These are phyloP conservation scores for Littorina saxatilis DNA, from an alignment of 1,140 invertebrate genomes.

Conservation along the genomic window DNA sequence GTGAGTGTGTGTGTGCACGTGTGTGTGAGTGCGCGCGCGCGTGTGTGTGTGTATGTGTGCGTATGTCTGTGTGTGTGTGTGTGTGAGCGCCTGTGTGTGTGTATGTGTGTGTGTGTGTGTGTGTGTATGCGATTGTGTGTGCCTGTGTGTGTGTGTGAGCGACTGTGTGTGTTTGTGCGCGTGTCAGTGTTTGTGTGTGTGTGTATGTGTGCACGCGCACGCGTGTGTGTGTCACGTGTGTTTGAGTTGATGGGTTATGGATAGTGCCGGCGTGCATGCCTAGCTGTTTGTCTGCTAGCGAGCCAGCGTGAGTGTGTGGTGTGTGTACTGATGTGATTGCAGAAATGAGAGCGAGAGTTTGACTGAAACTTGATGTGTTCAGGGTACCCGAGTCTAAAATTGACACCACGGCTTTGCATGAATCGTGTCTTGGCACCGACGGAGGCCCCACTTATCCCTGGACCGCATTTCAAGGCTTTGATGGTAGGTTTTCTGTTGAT, in stretches of 20 bases:
- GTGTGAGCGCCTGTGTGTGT: neutral
- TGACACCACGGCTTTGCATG: slow-evolving; percentile 67
- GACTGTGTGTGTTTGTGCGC: no score
- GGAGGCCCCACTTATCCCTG: slow-evolving; percentile 94
- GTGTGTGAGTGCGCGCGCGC: slow-evolving; percentile 10
- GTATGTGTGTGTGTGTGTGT: neutral
- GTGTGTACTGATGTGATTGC: no score
- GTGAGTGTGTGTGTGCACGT: slow-evolving; percentile 10
- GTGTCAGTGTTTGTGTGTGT: no score
- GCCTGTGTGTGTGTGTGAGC: no score
- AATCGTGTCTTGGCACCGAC: slow-evolving; percentile 88
- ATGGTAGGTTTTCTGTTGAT: slow-evolving; percentile 71
- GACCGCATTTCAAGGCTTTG: slow-evolving; percentile 94
- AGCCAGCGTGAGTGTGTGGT: no score
- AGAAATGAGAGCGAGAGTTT: no score
- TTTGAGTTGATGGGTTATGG: no score
- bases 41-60: neutral
- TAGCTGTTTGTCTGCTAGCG: no score
- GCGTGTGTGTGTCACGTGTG: neutral
- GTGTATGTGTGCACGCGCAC: neutral
- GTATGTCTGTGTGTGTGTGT: slow-evolving; percentile 21
- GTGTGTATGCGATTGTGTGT: no score
- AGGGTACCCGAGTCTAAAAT: slow-evolving; percentile 84
- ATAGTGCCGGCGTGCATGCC: no score
- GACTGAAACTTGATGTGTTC: no score